phyloP scores from a whole-genome alignment of 2,888 invertebrate species.

The Caenorhabditis sp. region DNA sequence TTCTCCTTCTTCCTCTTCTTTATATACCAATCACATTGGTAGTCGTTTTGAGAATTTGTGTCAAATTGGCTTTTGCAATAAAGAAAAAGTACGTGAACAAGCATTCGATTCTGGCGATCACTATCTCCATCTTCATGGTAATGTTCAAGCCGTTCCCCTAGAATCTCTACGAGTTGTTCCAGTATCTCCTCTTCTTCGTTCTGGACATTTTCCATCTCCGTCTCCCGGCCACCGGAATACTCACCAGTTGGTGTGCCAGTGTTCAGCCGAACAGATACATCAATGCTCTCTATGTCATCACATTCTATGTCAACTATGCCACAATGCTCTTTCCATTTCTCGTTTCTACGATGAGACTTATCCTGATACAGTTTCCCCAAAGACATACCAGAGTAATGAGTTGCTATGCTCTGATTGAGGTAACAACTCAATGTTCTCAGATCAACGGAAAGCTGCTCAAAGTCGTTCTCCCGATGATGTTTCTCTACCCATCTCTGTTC shows the following conservation, averaged over 20 bases:
- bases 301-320: conserved; percentile 41
- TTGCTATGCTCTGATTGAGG: no score
- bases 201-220: conserved; percentile 34
- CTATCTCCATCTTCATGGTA: conserved; percentile 4
- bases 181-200: conserved; percentile 39
- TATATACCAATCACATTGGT: conserved; percentile 25
- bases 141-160: no score
- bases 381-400: conserved; percentile 22
- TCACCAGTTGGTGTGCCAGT: conserved; percentile 45
- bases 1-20: conserved; percentile 25
- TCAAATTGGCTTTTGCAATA: conserved; percentile 9
- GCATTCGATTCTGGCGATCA: conserved; percentile 10
- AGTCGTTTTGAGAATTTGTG: conserved; percentile 13
- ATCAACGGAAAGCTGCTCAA: conserved; percentile 21
- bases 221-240: conserved; percentile 14
- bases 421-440: no score
- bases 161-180: neutral
- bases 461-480: conserved; percentile 22
- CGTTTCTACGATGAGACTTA: conserved; percentile 16
- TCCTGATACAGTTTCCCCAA: conserved; percentile 21
- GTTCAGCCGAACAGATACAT: conserved; percentile 18
- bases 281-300: conserved; percentile 19
- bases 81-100: conserved; percentile 23
- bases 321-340: conserved; percentile 41
- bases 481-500: conserved; percentile 32